Conservation (phyloP, 2,888 invertebrate species). For the Sarcophaga variegata region DNA sequence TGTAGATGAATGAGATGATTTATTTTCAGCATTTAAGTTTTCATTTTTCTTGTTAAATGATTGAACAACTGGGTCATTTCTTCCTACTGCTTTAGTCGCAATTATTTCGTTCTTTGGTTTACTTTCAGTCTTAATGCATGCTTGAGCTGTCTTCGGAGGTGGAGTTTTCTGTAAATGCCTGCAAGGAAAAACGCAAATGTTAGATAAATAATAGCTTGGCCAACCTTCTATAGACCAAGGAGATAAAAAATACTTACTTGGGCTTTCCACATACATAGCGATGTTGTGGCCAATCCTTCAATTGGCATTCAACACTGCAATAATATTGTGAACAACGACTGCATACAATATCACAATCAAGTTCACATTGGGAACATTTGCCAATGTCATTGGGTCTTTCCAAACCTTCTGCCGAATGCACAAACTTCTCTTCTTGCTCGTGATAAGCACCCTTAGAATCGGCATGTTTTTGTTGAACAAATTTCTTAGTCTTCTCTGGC, state of each 20-base stretch:
- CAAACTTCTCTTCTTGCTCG: constrained; percentile 33
- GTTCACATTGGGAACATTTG: constrained; percentile 70
- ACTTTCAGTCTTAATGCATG: background rate
- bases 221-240: background rate
- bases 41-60: background rate
- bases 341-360: constrained; percentile 72
- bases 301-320: constrained; percentile 77
- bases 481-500: constrained; percentile 68
- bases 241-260: constrained; percentile 68
- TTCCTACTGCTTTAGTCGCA: background rate
- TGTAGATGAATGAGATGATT: background rate
- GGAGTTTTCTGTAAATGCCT: constrained; percentile 57
- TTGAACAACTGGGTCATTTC: background rate
- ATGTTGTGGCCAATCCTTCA: constrained; percentile 74
- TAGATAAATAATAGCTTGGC: too few species aligned
- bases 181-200: background rate
- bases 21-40: background rate
- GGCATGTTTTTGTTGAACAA: constrained; percentile 70
- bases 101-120: background rate
- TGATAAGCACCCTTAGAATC: constrained; percentile 69
- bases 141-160: constrained; percentile 11
- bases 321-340: constrained; percentile 73
- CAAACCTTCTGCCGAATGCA: constrained; percentile 17
- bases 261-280: constrained; percentile 74
- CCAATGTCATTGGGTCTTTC: constrained; percentile 28